These are phyloP conservation scores for Phacellophora camtschatica DNA, from an alignment of 30 jellyfish, hydroid and myxozoan species.

Conservation along the genomic window DNA sequence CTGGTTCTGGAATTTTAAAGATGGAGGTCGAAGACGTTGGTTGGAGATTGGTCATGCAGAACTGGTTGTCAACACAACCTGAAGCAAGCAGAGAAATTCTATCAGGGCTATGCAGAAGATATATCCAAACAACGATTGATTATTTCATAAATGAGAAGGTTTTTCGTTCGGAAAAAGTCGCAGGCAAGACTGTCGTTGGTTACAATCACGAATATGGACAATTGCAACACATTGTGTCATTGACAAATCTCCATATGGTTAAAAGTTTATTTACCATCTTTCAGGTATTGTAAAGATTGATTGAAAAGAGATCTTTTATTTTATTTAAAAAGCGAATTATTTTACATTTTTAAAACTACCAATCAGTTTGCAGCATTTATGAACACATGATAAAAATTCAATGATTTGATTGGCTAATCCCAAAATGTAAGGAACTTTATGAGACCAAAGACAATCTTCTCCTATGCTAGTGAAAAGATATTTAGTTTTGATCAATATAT, in stretches of 20 bases:
- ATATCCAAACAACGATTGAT: constrained; percentile 44
- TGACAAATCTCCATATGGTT: constrained; percentile 21
- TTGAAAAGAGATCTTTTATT: too few relatives aligned
- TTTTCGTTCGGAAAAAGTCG: constrained; percentile 4
- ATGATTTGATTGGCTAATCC: too few relatives aligned
- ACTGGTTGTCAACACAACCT: constrained; percentile 55
- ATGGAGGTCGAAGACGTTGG: constrained; percentile 43
- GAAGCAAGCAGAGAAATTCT: constrained; percentile 28
- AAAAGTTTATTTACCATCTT: constrained; percentile 44
- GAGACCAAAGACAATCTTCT: too few relatives aligned
- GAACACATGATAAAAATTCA: too few relatives aligned
- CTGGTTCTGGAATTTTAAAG: constrained; percentile 43
- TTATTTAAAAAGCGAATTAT: too few relatives aligned
- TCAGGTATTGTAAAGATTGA: too few relatives aligned
- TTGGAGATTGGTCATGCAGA: constrained; percentile 42
- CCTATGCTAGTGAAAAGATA: too few relatives aligned
- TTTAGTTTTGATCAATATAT: too few relatives aligned
- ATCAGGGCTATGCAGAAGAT: constrained; percentile 30
- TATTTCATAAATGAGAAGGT: constrained; percentile 28
- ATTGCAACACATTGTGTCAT: constrained; percentile 41
- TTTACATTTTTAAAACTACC: too few relatives aligned
- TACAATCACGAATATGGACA: constrained; percentile 40
- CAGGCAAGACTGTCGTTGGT: constrained; percentile 22
- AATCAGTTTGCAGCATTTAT: too few relatives aligned
- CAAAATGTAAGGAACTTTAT: too few relatives aligned